Conservation (phyloP, 2,113 vertebrate genomes). For the Martes martes region DNA sequence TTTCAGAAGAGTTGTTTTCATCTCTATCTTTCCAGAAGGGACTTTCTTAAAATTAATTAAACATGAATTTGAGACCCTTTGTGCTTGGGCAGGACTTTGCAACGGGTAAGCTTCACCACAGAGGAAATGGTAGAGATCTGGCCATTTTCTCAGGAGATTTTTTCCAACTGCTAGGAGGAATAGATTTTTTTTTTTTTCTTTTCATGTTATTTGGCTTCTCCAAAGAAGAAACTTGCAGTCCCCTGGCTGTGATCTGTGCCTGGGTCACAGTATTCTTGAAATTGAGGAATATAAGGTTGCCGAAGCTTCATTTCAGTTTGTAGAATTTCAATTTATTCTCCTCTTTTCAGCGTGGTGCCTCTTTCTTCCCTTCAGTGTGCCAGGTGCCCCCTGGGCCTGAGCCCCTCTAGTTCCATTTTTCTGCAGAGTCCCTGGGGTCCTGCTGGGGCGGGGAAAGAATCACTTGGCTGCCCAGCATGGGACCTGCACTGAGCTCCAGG, state of each 20-base stretch:
- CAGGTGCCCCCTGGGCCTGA: not conserved
- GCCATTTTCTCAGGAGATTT: not conserved
- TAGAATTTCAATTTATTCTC: not conserved
- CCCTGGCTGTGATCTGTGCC: not conserved
- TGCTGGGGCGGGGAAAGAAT: not conserved
- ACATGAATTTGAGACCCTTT: not conserved
- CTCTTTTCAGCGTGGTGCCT: not conserved
- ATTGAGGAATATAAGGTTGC: accelerated
- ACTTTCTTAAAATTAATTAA: not conserved
- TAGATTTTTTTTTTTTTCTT: no score
- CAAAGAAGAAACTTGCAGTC: not conserved
- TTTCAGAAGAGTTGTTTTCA: not conserved
- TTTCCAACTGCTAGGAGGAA: not conserved
- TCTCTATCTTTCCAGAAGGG: not conserved
- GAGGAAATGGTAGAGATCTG: not conserved
- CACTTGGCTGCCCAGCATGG: no score
- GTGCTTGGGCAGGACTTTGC: not conserved
- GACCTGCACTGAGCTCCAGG: not conserved
- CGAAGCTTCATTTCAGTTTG: not conserved
- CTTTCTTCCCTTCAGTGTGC: not conserved
- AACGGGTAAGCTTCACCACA: not conserved
- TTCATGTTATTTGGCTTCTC: not conserved
- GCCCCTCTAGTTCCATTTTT: not conserved
- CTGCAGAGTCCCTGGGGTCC: not conserved
- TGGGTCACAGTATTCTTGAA: not conserved